Base-by-base conservation (phyloP, 1,140 invertebrate species). In the Hylaeus anthracinus region DNA sequence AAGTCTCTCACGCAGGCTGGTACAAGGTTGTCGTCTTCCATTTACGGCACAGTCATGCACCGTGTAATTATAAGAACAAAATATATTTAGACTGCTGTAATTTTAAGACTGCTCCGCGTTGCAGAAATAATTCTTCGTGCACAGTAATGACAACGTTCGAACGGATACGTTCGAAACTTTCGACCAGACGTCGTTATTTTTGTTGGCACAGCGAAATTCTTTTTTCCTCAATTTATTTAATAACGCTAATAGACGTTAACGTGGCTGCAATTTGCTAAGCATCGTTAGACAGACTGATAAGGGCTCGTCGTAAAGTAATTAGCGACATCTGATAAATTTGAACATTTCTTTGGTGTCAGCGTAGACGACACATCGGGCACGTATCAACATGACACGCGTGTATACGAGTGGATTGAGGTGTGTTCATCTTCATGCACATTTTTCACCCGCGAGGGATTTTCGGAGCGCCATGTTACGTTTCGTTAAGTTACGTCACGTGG, bases 1-100 rank as follows among this genome's bases (percentile, higher is more conserved):
- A 78, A 76, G 73, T 85, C 83, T 81, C 83, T 86, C 83, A 79
- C 65, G 70, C 83, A 67, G 79, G 37, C 71, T 58, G 72, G 78
- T 74, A 75, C 86, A 70, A 87, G 86, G 78, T 77, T 80, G 58
- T 71, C 85, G 60, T 83, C 86, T 87, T 79, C 86, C 73, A 82
- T 84, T 87, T 76, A 72, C 51, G 71, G 72, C 56, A 69, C 56
- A 72, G 56, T 55, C 81, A 53, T 63, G 84, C 66, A 84, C 74
- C 64, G 60, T 88, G 60, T 84, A 88, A 88, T 88, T 88, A 88
- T 78, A 48, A 6, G 45, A 48, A 48, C 45, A 48, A 48, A 48
- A 48, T 48, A 48, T 48, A 48, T 48, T 48, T 48, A 48, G 45
- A 48, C 45, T 48, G 45, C 45, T 48, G 45, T 48, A 26, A 26